Base-by-base conservation (phyloP, 2,797 vertebrate genomes). In the Diglossa cyanea region DNA sequence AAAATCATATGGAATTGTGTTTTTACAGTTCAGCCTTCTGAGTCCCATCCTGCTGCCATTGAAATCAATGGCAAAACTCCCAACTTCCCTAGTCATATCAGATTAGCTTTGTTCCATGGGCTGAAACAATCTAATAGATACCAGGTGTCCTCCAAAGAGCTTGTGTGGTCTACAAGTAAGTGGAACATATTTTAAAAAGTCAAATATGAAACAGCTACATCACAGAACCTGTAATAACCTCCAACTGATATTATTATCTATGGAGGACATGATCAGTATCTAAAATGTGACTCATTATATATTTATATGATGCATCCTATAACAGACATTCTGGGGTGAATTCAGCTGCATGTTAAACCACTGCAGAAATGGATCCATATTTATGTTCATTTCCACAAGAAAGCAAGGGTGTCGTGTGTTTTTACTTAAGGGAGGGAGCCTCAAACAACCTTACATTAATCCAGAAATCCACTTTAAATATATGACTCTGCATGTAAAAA, bases 101-200 rank as follows among this genome's bases (percentile, higher is more conserved):
- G 91, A 96, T 97, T 93, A 96, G 91, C 76, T 94, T 94, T 93
- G 83, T 95, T 96, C 89, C 79, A 62, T 2, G 1, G 91, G 57
- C 93, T 94, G 93, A 95, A 97, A 95, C 76, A 71, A 94, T 79
- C 79, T 96, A 97, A 96, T 93, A 95, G 95, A 96, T 96, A 96
- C 93, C 95, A 95, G 96, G 95, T 95, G 95, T 88, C 91, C 86
- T 86, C 54, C 1, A 55, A 15, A 76, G 87, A 91, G 76, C 89
- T 77, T 96, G 95, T 96, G 95, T 95, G 95, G 95, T 94, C 96
- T 90, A 79, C 87, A 61, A 94, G 93, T 94, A 93, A 96, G 82
- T 63, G 70, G 82, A 96, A 94, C 94, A 58, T 92, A 95, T 91
- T 96, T 97, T 90, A 5, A 84, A 91, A 94, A 96, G 87, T 94